Conservation (phyloP, 1,140 invertebrate species). For the Caenorhabditis remanei region DNA sequence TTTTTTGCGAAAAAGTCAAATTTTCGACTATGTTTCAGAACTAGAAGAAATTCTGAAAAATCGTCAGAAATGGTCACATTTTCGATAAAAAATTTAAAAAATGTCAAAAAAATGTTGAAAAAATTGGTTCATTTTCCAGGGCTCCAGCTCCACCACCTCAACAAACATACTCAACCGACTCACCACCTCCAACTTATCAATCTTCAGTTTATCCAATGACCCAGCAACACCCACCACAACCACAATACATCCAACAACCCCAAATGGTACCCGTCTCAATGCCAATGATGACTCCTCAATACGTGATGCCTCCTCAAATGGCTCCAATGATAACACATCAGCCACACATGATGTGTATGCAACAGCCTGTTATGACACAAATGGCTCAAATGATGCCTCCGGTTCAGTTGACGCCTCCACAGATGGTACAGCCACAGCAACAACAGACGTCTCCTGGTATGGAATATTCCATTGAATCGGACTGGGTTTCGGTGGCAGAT, state of each 20-base stretch:
- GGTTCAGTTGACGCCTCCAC: slow-evolving; percentile 11
- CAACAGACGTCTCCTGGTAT: slow-evolving; percentile 16
- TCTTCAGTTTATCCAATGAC: not conserved
- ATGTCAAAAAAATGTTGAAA: too few species aligned
- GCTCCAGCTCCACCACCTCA: not conserved
- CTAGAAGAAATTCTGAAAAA: too few species aligned
- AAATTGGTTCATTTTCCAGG: not conserved
- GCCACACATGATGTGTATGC: slow-evolving; percentile 12
- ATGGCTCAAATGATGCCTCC: slow-evolving; percentile 9
- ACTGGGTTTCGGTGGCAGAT: too few species aligned
- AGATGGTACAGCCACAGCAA: not conserved
- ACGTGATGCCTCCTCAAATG: slow-evolving; percentile 36
- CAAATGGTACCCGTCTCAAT: slow-evolving; percentile 1
- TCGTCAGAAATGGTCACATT: too few species aligned
- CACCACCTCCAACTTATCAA: not conserved
- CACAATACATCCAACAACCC: not conserved
- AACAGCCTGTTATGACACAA: not conserved
- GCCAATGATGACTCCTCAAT: slow-evolving; percentile 21
- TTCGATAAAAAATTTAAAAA: too few species aligned
- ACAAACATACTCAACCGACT: not conserved
- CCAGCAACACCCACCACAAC: not conserved
- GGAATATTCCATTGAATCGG: too few species aligned
- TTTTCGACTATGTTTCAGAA: too few species aligned
- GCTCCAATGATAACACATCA: slow-evolving; percentile 34
- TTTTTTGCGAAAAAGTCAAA: too few species aligned